A percentile compares a stretch with the other conserved stretches of the same genome.
phyloP scores from a whole-genome alignment of 2,797 vertebrate genomes.

The Chelon labrosus region DNA sequence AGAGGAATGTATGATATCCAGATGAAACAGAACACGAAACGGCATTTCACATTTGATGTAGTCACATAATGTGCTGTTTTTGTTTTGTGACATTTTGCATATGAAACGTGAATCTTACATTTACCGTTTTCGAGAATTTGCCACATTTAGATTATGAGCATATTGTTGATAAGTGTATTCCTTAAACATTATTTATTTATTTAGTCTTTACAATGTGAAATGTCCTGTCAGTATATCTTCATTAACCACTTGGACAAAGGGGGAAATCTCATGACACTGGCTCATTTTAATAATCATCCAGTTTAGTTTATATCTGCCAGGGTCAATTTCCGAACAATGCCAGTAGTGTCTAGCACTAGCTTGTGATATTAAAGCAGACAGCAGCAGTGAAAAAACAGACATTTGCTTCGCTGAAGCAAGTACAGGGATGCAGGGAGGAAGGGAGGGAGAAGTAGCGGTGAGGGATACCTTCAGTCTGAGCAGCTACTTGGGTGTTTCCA shows the following conservation, averaged over 20 bases:
- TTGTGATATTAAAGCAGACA: conserved; percentile 3
- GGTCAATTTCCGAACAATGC: not conserved
- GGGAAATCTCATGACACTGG: not conserved
- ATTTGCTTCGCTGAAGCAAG: conserved; percentile 33
- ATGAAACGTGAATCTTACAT: not conserved
- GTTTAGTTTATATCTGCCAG: not conserved
- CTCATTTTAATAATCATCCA: not conserved
- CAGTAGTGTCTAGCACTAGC: not conserved
- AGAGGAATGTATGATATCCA: not conserved
- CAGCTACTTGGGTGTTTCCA: conserved; percentile 74
- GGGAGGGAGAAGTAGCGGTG: conserved; percentile 42
- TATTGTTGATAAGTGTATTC: conserved; percentile 5
- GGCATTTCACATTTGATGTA: not conserved
- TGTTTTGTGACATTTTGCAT: not conserved
- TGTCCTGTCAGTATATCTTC: not conserved
- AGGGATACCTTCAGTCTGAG: conserved; percentile 59
- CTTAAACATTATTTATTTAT: not conserved
- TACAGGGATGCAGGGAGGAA: conserved; percentile 33
- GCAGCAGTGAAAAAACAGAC: conserved; percentile 11
- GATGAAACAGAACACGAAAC: not conserved
- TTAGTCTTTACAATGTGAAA: not conserved
- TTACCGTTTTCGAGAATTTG: no score
- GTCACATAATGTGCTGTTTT: not conserved
- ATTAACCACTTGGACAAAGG: not conserved
- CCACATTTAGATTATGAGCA: not conserved